Evolutionary conservation across 2,797 vertebrate species (phyloP).

Genomic region (Erpetoichthys calabaricus): DNA sequence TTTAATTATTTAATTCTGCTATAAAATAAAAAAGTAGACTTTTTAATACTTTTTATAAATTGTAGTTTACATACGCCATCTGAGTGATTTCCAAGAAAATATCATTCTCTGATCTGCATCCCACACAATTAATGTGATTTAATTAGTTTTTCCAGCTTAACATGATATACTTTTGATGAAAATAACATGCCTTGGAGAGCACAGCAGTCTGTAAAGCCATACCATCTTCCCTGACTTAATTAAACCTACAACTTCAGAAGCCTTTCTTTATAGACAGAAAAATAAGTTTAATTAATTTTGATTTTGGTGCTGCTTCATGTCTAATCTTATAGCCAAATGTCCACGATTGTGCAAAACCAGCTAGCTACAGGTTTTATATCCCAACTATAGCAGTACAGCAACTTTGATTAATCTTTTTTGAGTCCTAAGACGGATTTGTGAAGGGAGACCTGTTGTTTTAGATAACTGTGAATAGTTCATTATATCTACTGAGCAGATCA

Average conservation of each 20-base stretch:
- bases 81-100: no score
- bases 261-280: background rate
- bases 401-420: no score
- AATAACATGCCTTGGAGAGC: background rate
- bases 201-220: background rate
- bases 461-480: no score
- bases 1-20: no score
- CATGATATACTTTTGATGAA: slow-evolving; percentile 1
- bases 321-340: background rate
- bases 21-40: no score
- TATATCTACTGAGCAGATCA: no score
- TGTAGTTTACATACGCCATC: no score
- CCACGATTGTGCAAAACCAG: background rate
- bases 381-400: no score
- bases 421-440: no score
- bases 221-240: background rate
- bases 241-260: background rate
- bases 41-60: no score
- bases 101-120: background rate
- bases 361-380: no score
- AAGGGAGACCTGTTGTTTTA: no score
- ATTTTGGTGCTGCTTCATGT: slow-evolving; percentile 1
- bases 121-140: slow-evolving; percentile 1
- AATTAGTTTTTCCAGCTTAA: slow-evolving; percentile 6
- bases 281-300: background rate